Evolutionary conservation across 2,888 invertebrate species (phyloP).

Genomic region (Beris morrisii): DNA sequence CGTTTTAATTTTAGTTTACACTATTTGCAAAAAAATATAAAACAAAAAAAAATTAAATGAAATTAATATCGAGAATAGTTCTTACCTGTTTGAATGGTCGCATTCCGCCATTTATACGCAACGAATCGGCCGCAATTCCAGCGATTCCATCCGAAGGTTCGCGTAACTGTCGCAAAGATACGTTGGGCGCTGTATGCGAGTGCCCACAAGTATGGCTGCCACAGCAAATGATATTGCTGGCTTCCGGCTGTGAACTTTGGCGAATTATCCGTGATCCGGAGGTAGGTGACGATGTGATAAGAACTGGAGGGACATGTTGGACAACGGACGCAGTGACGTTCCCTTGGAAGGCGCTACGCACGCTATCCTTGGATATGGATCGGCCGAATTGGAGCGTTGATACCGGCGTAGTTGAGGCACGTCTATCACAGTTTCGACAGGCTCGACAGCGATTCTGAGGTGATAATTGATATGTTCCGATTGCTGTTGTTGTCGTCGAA

Average conservation of each 20-base stretch:
- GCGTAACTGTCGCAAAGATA: constrained; percentile 82
- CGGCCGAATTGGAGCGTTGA: constrained; percentile 77
- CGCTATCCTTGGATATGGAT: constrained; percentile 81
- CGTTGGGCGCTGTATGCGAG: constrained; percentile 72
- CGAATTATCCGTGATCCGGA: constrained; percentile 79
- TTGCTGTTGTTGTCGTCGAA: constrained; percentile 12
- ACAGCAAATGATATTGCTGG: constrained; percentile 59
- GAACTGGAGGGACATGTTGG: constrained; percentile 66
- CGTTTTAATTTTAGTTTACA: constrained; percentile 14
- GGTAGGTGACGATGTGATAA: constrained; percentile 68
- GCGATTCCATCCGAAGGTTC: constrained; percentile 86
- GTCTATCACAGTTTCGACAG: constrained; percentile 71
- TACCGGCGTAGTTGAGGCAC: constrained; percentile 79
- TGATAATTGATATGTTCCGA: constrained; percentile 67
- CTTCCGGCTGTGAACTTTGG: constrained; percentile 58
- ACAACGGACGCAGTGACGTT: constrained; percentile 49
- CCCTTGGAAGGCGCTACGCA: constrained; percentile 69
- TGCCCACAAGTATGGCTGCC: constrained; percentile 66
- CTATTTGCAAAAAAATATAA: constrained; percentile 21
- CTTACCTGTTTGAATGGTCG: constrained; percentile 93
- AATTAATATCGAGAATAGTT: constrained; percentile 2
- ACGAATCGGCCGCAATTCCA: constrained; percentile 93
- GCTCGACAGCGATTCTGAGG: constrained; percentile 66
- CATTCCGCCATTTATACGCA: constrained; percentile 95
- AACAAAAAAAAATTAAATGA: constrained; percentile 10